phyloP scores from a whole-genome alignment of 2,888 invertebrate genomes.

The Pandemis heparana region DNA sequence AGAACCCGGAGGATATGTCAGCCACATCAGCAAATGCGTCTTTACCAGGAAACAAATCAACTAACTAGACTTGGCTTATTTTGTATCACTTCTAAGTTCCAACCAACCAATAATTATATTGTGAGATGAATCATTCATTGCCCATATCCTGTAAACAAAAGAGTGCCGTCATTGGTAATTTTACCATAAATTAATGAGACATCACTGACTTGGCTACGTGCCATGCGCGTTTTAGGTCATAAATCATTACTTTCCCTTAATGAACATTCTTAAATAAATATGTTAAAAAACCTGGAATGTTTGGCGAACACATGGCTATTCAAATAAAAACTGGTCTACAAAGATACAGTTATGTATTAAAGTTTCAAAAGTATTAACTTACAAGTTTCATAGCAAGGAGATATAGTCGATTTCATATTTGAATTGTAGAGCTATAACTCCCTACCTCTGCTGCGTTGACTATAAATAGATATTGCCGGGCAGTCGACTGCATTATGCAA shows the following conservation, averaged over 20 bases:
- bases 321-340: background rate
- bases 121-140: constrained; percentile 35
- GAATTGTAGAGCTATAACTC: constrained; percentile 1
- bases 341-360: background rate
- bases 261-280: too few species aligned
- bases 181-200: constrained; percentile 36
- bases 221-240: background rate
- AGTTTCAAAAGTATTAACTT: background rate
- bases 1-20: too few species aligned
- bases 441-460: background rate
- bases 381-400: background rate
- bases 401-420: background rate
- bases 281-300: too few species aligned
- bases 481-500: constrained; percentile 7
- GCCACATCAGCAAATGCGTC: too few species aligned
- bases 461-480: background rate
- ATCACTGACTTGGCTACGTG: background rate
- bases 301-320: background rate
- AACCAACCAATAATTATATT: constrained; percentile 12
- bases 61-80: background rate
- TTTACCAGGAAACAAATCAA: background rate
- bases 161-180: constrained; percentile 36
- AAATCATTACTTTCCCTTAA: background rate
- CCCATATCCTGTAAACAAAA: constrained; percentile 23
- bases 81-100: background rate